Evolutionary conservation across 2,113 vertebrate genomes (phyloP).

Genomic region (Parus major): DNA sequence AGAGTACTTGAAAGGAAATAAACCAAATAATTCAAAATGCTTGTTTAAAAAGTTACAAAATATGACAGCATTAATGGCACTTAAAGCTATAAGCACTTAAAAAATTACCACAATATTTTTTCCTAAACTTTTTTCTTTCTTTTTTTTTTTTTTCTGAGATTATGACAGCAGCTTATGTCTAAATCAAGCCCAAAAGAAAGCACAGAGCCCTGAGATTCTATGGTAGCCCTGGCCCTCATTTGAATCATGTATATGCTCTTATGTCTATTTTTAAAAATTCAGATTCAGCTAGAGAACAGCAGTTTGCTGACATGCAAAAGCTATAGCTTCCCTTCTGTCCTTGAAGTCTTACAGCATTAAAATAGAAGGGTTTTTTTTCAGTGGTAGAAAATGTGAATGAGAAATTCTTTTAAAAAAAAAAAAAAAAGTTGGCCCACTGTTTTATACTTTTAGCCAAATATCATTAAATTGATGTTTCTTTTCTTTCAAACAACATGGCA

Average conservation of each 20-base stretch:
- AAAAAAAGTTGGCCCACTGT: slow-evolving; percentile 8
- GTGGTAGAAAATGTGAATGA: slow-evolving; percentile 64
- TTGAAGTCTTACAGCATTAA: slow-evolving; percentile 54
- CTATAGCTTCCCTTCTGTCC: slow-evolving; percentile 59
- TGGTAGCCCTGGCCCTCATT: slow-evolving; percentile 58
- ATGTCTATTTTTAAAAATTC: slow-evolving; percentile 52
- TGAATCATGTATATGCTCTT: slow-evolving; percentile 37
- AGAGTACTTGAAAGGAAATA: slow-evolving; percentile 23
- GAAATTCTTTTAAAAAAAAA: slow-evolving; percentile 3
- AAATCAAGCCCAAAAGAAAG: slow-evolving; percentile 65
- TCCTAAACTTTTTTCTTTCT: background rate
- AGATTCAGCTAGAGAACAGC: slow-evolving; percentile 65
- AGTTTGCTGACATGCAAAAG: slow-evolving; percentile 76
- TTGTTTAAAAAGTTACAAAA: slow-evolving; percentile 70
- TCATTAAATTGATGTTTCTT: background rate
- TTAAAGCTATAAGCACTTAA: slow-evolving; percentile 80
- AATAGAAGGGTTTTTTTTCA: slow-evolving; percentile 27
- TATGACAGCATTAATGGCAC: slow-evolving; percentile 79
- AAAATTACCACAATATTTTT: slow-evolving; percentile 50
- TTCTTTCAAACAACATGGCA: slow-evolving; percentile 21
- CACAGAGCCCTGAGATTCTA: slow-evolving; percentile 77
- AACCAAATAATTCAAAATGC: slow-evolving; percentile 55
- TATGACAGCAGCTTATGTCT: slow-evolving; percentile 29
- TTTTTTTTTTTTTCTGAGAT: slow-evolving; percentile 13
- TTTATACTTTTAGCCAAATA: slow-evolving; percentile 43